phyloP scores from a whole-genome alignment of 2,113 vertebrate species.

The Nettapus auritus region DNA sequence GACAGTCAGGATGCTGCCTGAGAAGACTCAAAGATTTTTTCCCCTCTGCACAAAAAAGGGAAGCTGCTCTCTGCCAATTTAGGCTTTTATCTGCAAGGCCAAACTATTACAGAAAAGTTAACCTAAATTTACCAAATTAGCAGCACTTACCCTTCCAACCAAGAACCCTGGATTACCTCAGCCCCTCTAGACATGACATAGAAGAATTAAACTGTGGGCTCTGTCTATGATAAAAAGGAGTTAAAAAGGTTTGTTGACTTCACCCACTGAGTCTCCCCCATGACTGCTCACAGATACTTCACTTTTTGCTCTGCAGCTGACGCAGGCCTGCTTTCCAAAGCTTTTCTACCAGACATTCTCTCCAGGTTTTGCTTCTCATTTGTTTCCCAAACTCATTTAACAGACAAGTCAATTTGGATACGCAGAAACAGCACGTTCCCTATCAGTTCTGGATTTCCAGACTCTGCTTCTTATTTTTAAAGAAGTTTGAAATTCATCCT shows the following conservation, averaged over 20 bases:
- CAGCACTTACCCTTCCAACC: not conserved
- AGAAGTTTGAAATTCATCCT: not conserved
- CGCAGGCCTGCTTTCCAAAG: not conserved
- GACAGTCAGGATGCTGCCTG: not conserved
- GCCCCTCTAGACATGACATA: rapidly evolving
- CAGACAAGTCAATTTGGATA: not conserved
- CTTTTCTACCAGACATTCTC: not conserved
- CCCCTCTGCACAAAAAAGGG: not conserved
- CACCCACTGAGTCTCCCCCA: not conserved
- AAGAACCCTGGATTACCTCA: not conserved
- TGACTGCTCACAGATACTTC: not conserved
- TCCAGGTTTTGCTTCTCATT: not conserved
- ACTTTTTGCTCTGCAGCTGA: not conserved
- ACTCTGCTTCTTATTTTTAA: not conserved
- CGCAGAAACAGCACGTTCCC: not conserved
- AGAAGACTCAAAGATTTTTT: not conserved
- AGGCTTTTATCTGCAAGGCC: not conserved
- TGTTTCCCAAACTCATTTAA: not conserved
- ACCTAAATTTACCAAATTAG: not conserved
- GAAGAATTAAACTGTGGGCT: not conserved
- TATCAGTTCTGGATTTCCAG: not conserved
- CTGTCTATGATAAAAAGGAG: not conserved
- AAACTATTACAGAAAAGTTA: not conserved
- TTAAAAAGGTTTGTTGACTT: not conserved
- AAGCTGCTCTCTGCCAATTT: not conserved